phyloP scores from a whole-genome alignment of 2,113 vertebrate genomes.

The Callochromis pleurospilus region DNA sequence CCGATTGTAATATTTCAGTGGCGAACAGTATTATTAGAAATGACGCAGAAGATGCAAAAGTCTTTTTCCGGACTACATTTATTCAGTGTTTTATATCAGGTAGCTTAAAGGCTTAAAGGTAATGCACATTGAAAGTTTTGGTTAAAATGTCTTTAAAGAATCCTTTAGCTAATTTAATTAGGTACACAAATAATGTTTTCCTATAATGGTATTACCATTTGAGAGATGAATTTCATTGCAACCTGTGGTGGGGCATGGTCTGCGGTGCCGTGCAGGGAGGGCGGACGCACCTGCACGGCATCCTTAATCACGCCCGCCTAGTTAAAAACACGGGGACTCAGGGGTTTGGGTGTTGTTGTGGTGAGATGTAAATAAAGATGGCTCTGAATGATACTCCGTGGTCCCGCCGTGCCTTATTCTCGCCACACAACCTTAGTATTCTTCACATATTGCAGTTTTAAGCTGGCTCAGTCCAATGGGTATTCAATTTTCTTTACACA shows the following conservation, averaged over 20 bases:
- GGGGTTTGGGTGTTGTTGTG: no score
- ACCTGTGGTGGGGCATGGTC: not conserved
- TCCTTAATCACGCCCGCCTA: no score
- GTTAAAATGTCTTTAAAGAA: not conserved
- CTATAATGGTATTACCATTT: not conserved
- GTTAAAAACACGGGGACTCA: no score
- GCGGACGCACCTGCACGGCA: no score
- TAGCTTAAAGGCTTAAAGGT: not conserved
- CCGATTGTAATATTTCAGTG: not conserved
- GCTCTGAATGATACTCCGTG: no score
- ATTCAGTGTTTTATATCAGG: not conserved
- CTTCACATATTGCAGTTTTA: not conserved
- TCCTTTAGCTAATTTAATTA: not conserved
- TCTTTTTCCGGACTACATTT: not conserved
- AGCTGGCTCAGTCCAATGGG: not conserved
- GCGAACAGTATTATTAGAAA: not conserved
- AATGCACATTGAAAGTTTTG: not conserved
- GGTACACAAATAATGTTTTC: not conserved
- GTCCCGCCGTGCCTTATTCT: no score
- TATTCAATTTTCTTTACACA: not conserved
- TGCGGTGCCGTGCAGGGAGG: no score
- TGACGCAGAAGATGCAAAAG: not conserved
- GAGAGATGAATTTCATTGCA: not conserved
- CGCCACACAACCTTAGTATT: not conserved
- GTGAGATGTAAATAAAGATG: no score